Evolutionary conservation across 2,797 vertebrate species (phyloP).

Genomic region (Poeciliopsis paucimaculata): DNA sequence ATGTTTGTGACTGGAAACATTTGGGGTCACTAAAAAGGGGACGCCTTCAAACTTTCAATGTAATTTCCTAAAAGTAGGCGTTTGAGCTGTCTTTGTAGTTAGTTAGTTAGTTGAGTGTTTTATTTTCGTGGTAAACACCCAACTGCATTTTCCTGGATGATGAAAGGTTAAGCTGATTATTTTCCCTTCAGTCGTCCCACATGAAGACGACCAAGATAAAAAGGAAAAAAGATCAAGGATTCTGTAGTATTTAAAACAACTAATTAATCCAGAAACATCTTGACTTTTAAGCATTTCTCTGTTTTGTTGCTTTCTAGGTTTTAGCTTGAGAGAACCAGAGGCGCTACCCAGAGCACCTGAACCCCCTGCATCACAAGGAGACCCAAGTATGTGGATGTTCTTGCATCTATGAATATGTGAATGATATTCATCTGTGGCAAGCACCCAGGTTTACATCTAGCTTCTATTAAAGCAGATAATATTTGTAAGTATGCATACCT

Average conservation of each 20-base stretch:
- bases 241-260: not conserved
- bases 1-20: constrained; percentile 50
- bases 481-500: not conserved
- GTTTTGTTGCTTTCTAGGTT: constrained; percentile 77
- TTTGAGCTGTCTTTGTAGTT: constrained; percentile 5
- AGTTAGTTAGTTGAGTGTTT: not conserved
- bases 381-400: constrained; percentile 85
- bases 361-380: constrained; percentile 82
- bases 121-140: constrained; percentile 7
- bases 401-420: not conserved
- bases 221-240: not conserved
- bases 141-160: not conserved
- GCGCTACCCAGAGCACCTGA: constrained; percentile 79
- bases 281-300: not conserved
- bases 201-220: not conserved
- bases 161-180: not conserved
- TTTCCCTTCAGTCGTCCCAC: not conserved
- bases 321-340: constrained; percentile 81
- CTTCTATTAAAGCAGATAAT: not conserved
- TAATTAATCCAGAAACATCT: not conserved
- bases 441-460: not conserved
- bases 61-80: constrained; percentile 4
- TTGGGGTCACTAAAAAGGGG: constrained; percentile 5
- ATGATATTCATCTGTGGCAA: not conserved
- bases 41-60: constrained; percentile 9